These are phyloP conservation scores for Chinchilla lanigera DNA, from an alignment of 2,113 vertebrate genomes.

Conservation along the genomic window DNA sequence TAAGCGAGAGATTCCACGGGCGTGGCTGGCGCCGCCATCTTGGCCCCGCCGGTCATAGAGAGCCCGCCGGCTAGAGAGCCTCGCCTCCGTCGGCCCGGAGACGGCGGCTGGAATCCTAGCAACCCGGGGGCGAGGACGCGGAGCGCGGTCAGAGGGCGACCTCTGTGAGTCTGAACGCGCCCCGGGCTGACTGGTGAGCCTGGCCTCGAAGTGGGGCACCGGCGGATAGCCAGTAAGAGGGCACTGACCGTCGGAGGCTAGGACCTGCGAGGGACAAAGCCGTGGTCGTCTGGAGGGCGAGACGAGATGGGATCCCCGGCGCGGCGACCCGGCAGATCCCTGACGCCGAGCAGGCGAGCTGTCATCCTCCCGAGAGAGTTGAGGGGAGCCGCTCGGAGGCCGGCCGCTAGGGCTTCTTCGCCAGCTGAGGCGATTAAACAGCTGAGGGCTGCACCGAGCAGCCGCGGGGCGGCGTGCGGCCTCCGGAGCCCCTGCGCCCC, in stretches of 20 bases:
- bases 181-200: background rate
- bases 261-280: background rate
- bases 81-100: background rate
- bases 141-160: background rate
- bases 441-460: background rate
- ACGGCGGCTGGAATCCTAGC: background rate
- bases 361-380: background rate
- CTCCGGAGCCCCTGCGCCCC: background rate
- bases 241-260: background rate
- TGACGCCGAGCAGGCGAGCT: background rate
- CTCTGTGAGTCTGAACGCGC: background rate
- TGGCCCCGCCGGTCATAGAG: conserved; percentile 12
- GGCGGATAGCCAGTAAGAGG: background rate
- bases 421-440: background rate
- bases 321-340: background rate
- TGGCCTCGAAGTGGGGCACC: background rate
- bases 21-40: conserved; percentile 77
- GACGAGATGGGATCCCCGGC: background rate
- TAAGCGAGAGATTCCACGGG: fast-evolving
- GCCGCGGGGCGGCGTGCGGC: background rate
- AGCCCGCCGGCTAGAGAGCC: background rate
- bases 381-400: background rate
- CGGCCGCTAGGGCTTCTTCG: background rate
- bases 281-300: background rate
- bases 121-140: background rate